Evolutionary conservation across 1,140 invertebrate species (phyloP).

Genomic region (Hesperophylax magnus): DNA sequence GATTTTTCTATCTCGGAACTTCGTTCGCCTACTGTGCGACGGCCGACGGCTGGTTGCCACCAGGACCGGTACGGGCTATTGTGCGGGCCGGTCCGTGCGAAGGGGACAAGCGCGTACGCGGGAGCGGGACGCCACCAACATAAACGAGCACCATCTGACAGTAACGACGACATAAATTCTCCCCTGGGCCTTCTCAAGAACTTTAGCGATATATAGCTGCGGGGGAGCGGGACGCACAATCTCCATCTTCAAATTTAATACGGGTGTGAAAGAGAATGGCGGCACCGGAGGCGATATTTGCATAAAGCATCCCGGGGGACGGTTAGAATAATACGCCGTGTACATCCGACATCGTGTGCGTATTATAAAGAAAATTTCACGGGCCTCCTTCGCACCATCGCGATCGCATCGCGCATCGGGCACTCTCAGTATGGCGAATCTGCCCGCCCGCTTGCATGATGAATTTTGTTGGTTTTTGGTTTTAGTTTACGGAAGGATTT

Average conservation of each 20-base stretch:
- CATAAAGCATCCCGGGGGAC: slow-evolving; percentile 55
- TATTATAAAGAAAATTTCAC: slow-evolving; percentile 42
- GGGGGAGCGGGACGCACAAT: slow-evolving; percentile 18
- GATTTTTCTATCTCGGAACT: slow-evolving; percentile 22
- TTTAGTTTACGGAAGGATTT: too few relatives aligned
- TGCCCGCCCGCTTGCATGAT: too few relatives aligned
- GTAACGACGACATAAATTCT: slow-evolving; percentile 65
- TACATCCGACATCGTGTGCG: slow-evolving; percentile 47
- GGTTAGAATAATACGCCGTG: slow-evolving; percentile 53
- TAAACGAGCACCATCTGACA: slow-evolving; percentile 64
- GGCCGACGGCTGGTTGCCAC: slow-evolving; percentile 17
- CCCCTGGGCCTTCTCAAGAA: slow-evolving; percentile 59
- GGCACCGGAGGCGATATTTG: slow-evolving; percentile 49
- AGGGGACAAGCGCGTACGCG: not conserved
- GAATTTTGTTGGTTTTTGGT: too few relatives aligned
- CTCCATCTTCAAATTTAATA: slow-evolving; percentile 24
- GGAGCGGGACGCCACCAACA: slow-evolving; percentile 54
- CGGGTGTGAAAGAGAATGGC: slow-evolving; percentile 24
- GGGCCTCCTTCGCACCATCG: not conserved
- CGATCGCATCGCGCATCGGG: too few relatives aligned
- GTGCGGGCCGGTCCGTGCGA: slow-evolving; percentile 7
- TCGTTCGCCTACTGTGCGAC: not conserved
- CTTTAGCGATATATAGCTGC: slow-evolving; percentile 54
- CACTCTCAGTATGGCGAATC: too few relatives aligned
- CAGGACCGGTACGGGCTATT: not conserved